Conservation (phyloP, 1,140 invertebrate species). For the Dryas iulia region DNA sequence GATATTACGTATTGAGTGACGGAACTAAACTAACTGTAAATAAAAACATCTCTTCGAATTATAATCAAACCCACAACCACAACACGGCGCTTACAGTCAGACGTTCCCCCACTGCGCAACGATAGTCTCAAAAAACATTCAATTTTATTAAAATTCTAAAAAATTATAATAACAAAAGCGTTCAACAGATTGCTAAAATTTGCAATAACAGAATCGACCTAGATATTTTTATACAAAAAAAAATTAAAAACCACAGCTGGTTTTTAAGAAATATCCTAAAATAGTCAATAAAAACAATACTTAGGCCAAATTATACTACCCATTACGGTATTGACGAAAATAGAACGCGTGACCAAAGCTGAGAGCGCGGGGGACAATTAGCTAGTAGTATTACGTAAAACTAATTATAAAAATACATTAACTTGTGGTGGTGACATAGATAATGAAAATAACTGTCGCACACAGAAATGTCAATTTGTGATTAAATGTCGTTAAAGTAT, state of each 20-base stretch:
- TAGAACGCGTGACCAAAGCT: constrained; percentile 4
- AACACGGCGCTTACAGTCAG: too few relatives aligned
- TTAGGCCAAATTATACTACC: background rate
- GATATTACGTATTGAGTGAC: too few relatives aligned
- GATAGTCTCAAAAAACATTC: too few relatives aligned
- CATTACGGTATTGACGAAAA: background rate
- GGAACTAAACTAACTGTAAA: too few relatives aligned
- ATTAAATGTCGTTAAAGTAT: background rate
- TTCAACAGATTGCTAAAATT: background rate
- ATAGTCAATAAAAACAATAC: background rate
- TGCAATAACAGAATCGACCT: background rate
- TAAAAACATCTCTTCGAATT: too few relatives aligned
- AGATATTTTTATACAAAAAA: background rate
- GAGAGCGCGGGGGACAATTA: constrained; percentile 12
- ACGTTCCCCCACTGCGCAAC: too few relatives aligned
- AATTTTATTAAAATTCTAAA: background rate
- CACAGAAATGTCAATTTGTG: background rate
- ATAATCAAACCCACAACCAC: too few relatives aligned
- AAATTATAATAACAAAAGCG: background rate
- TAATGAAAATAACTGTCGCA: background rate
- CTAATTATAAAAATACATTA: background rate
- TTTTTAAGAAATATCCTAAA: background rate
- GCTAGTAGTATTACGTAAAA: background rate
- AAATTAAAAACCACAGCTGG: background rate
- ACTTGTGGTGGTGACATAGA: background rate